A percentile compares a stretch with the other conserved stretches of the same genome.
Conservation (phyloP, 2,113 vertebrate species). For the Crotalus tigris region DNA sequence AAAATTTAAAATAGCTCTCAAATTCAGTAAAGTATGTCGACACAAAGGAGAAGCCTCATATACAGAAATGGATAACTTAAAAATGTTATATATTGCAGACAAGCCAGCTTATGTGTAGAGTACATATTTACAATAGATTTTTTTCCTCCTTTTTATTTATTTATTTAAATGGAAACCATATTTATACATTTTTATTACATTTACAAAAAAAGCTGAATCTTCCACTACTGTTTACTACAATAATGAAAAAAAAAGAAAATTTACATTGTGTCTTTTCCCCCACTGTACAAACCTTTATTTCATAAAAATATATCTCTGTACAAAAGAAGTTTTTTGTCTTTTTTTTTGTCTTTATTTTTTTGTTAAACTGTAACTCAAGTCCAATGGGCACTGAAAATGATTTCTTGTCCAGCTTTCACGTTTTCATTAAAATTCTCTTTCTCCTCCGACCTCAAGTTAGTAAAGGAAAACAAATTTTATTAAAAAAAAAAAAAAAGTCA, state of each 20-base stretch:
- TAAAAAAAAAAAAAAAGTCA: neutral
- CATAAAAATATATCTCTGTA: slow-evolving; percentile 99
- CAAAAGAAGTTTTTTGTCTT: slow-evolving; percentile 80
- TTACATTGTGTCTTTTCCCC: slow-evolving; percentile 87
- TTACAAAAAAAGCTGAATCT: slow-evolving; percentile 85
- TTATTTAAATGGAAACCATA: slow-evolving; percentile 85
- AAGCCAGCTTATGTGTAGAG: slow-evolving; percentile 87
- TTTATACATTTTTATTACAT: slow-evolving; percentile 98
- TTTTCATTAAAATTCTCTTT: neutral
- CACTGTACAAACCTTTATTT: slow-evolving; percentile 97
- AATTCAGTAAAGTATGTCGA: slow-evolving; percentile 94
- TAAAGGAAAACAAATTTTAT: neutral
- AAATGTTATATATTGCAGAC: slow-evolving; percentile 97
- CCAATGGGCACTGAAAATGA: slow-evolving; percentile 56
- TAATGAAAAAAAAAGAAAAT: slow-evolving; percentile 90
- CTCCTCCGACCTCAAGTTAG: neutral
- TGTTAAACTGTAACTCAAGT: slow-evolving; percentile 46
- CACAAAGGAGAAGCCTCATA: slow-evolving; percentile 97
- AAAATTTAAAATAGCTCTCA: slow-evolving; percentile 99
- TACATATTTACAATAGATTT: slow-evolving; percentile 92
- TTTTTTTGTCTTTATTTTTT: slow-evolving; percentile 45
- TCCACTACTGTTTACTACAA: slow-evolving; percentile 92
- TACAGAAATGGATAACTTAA: slow-evolving; percentile 99
- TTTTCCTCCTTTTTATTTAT: slow-evolving; percentile 52
- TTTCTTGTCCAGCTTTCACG: slow-evolving; percentile 49